phyloP scores from a whole-genome alignment of 2,888 invertebrate species.

The Labia minor region DNA sequence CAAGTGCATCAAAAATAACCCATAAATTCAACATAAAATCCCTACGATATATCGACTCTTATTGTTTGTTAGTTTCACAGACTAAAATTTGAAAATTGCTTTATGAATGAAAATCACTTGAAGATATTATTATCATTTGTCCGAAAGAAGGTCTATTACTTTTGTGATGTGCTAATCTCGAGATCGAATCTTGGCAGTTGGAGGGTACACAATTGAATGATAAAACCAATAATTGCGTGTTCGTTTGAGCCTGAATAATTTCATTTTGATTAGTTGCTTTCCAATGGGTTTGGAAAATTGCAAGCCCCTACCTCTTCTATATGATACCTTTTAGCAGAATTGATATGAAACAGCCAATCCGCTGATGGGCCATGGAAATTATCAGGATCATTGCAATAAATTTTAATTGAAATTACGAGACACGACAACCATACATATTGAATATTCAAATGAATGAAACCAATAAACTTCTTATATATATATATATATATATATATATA shows the following conservation, averaged over 20 bases:
- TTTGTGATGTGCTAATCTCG: background rate
- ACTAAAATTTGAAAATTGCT: too few species aligned
- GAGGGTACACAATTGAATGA: background rate
- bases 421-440: too few species aligned
- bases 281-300: background rate
- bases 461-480: too few species aligned
- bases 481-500: too few species aligned
- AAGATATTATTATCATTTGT: background rate
- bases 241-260: background rate
- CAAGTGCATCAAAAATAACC: too few species aligned
- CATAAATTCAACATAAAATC: too few species aligned
- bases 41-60: too few species aligned
- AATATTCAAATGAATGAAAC: too few species aligned
- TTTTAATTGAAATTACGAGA: too few species aligned
- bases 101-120: background rate
- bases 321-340: slow-evolving; percentile 1
- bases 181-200: background rate
- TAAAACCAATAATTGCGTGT: slow-evolving; percentile 5
- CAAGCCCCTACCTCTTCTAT: background rate
- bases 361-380: background rate
- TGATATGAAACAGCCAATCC: background rate
- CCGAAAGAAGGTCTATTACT: background rate
- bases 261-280: background rate
- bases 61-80: too few species aligned
- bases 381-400: background rate